Evolutionary conservation across 2,797 vertebrate species (phyloP), one percentile per base, ranked within the genome.

Genomic region (Sebastes umbrosus): DNA sequence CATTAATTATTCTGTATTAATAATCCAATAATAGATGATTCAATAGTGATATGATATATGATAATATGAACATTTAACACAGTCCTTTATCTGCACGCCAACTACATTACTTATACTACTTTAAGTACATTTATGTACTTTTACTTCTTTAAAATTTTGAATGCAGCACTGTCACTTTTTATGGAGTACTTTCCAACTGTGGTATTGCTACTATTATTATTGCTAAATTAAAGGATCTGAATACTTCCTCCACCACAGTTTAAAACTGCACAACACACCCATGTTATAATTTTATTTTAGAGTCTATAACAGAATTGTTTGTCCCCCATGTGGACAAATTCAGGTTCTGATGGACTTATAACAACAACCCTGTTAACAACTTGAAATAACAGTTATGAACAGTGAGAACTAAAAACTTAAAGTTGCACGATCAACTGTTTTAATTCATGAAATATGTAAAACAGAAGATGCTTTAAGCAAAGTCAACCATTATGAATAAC

Each of bases 401-500:
- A 18, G 11, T 36, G 4, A 64, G 27, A 63, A 60, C 18, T 55
- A 29, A 3, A 31, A 54, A 32, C 4, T 57, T 8, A n/a, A 34
- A 27, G 3, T 8, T 9, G 14, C 10, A 7, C 6, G 12, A 67
- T 43, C 2, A 63, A 14, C 70, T 32, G 32, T 29, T 67, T 36
- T 13, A 4, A 59, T 50, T 68, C 29, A 52, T n/a, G 2, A 32
- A 54, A 46, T 76, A n/a, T 46, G 25, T 8, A 11, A 64, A 70
- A 68, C 11, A 34, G 71, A 81, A 66, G 12, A n/a, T 6, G 36
- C 73, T 83, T 64, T 13, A 75, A 57, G 79, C 74, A 75, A 77
- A 59, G 75, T 71, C 25, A 31, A 50, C 60, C 69, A 24, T 59
- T 27, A 60, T 74, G 57, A 73, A 81, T 75, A 71, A 62, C 66